phyloP scores from a whole-genome alignment of 2,888 invertebrate genomes.

The Carpatolechia fugitivella region DNA sequence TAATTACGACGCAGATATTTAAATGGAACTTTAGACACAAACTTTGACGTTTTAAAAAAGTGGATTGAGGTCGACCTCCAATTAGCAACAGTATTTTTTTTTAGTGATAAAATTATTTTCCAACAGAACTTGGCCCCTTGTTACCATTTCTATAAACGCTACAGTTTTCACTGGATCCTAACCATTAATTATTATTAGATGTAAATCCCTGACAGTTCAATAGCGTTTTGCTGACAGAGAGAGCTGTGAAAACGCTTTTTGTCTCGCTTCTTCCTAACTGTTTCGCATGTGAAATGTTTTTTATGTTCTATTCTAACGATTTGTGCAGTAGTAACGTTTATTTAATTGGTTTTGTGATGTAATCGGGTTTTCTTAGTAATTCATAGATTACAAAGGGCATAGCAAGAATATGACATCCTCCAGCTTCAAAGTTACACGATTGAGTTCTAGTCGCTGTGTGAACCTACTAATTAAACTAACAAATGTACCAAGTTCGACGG shows the following conservation, averaged over 20 bases:
- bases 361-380: neutral
- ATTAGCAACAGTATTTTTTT: too few relatives aligned
- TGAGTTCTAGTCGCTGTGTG: too few relatives aligned
- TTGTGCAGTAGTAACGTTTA: neutral
- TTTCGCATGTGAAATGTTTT: constrained; percentile 1
- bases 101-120: too few relatives aligned
- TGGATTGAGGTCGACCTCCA: too few relatives aligned
- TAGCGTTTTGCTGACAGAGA: constrained; percentile 12
- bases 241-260: constrained; percentile 16
- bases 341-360: constrained; percentile 2
- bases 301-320: neutral
- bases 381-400: neutral
- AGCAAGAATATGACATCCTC: too few relatives aligned
- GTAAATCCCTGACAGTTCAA: constrained; percentile 17
- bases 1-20: too few relatives aligned
- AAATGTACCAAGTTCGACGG: neutral
- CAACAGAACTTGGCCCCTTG: neutral
- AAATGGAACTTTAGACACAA: too few relatives aligned
- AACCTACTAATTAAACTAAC: neutral
- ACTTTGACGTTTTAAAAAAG: too few relatives aligned
- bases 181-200: constrained; percentile 12
- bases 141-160: neutral
- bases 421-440: too few relatives aligned
- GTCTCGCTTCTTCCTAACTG: neutral
- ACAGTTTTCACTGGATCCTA: constrained; percentile 13